Conservation (phyloP, 1,140 invertebrate genomes). For the Acromyrmex heyeri region DNA sequence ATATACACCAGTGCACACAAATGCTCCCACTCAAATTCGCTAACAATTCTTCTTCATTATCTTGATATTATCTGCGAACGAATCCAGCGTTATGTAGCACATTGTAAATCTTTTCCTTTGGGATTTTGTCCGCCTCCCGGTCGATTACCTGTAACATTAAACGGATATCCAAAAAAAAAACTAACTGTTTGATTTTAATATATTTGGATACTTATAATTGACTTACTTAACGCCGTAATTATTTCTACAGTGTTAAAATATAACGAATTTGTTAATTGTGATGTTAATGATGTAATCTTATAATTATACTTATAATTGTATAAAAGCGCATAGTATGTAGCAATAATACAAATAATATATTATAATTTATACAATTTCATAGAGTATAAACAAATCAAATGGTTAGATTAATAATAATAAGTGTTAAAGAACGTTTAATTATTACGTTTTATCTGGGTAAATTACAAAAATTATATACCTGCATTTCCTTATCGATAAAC, state of each 20-base stretch:
- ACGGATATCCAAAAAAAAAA: background rate
- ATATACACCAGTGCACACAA: too few relatives aligned
- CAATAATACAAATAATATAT: too few relatives aligned
- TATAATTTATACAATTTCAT: too few relatives aligned
- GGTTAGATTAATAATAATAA: background rate
- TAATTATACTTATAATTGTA: background rate
- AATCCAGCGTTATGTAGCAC: slow-evolving; percentile 91
- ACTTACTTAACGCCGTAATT: background rate
- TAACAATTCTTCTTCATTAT: background rate
- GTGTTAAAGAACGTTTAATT: background rate
- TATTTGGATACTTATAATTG: background rate
- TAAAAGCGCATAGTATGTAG: too few relatives aligned
- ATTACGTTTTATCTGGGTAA: background rate
- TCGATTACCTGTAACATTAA: slow-evolving; percentile 88
- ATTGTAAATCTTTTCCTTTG: slow-evolving; percentile 91
- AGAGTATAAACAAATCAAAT: background rate
- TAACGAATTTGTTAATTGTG: background rate
- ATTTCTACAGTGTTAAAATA: background rate
- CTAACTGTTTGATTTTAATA: background rate
- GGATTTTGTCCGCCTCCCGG: slow-evolving; percentile 92
- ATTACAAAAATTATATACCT: slow-evolving; percentile 75
- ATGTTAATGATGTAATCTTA: background rate
- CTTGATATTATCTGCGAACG: slow-evolving; percentile 76
- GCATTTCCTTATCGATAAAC: slow-evolving; percentile 91
- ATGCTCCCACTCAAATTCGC: too few relatives aligned